A percentile compares a stretch with the other conserved stretches of the same genome.
Conservation (phyloP, 2,797 vertebrate genomes). For the Amniataba percoides region DNA sequence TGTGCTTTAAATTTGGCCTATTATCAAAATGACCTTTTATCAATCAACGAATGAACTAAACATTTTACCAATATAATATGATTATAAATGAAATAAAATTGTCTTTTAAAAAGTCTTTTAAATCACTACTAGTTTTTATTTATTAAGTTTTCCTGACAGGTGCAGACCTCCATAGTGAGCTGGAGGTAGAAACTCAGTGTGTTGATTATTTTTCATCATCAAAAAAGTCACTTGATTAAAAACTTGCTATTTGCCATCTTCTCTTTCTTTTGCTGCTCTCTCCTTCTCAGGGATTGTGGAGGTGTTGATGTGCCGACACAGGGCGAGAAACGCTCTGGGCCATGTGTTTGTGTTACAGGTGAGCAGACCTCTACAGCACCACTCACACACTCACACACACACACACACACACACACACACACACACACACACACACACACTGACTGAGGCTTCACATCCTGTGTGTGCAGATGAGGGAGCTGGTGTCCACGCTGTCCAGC, state of each 20-base stretch:
- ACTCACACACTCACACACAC: background rate
- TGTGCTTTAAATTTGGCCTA: background rate
- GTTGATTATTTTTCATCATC: too few species aligned
- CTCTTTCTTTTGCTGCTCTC: background rate
- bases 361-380: slow-evolving; percentile 52
- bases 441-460: slow-evolving; percentile 22
- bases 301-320: slow-evolving; percentile 91
- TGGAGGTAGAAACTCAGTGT: background rate
- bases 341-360: slow-evolving; percentile 93
- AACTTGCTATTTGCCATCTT: background rate
- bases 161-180: background rate
- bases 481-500: slow-evolving; percentile 85
- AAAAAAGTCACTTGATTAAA: background rate
- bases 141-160: background rate
- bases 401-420: slow-evolving; percentile 9
- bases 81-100: too few species aligned
- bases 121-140: background rate
- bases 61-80: background rate
- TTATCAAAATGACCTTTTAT: background rate
- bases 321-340: slow-evolving; percentile 91
- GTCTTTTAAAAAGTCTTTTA: too few species aligned
- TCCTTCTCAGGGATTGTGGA: slow-evolving; percentile 89
- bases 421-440: slow-evolving; percentile 9
- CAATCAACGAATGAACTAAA: background rate
- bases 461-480: slow-evolving; percentile 86